Evolutionary conservation across 1,140 invertebrate species (phyloP), one percentile per base, ranked within the genome.

Genomic region (Ridgeia piscesae): DNA sequence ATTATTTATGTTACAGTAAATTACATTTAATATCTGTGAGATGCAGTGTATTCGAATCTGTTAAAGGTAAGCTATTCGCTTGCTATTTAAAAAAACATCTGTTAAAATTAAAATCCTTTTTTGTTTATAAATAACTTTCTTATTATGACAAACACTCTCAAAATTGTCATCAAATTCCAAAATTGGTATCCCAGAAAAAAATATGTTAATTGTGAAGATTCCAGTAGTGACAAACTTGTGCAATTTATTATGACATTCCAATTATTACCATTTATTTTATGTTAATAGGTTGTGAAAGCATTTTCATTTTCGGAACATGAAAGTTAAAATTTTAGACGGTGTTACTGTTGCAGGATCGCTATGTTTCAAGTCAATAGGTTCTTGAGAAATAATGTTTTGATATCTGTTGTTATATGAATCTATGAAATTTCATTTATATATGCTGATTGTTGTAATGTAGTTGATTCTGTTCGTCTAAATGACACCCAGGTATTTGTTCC

Each of bases 401-500:
- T 77, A 77, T 77, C 58, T 77, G 58, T 77, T 21, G 58, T 77
- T 77, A 77, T 77, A 77, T 77, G 58, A 77, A 77, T 77, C 58
- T 21, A 31, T 77, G 58, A 21, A n/a, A n/a, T n/a, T 77, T 4
- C 58, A 77, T 17, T 77, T 77, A 77, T 77, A 21, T 77, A 77
- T 77, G 17, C 8, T 77, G 27, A 77, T 77, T 77, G 58, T 77
- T 77, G 58, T 77, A 77, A 77, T 21, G 58, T 77, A 77, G 58
- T 17, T 77, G 58, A 77, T 2, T 6, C 11, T 77, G 58, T 77
- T 21, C 58, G 58, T 77, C 0, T 77, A 77, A 77, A 77, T 77
- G 58, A 14, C 27, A 77, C 58, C 58, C 58, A 77, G 58, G 58
- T 77, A 21, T 77, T 77, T 77, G 58, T 31, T 31, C 27, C 27